These are phyloP conservation scores for Telmatochromis brichardi DNA, from an alignment of 2,113 vertebrate genomes.

Conservation along the genomic window DNA sequence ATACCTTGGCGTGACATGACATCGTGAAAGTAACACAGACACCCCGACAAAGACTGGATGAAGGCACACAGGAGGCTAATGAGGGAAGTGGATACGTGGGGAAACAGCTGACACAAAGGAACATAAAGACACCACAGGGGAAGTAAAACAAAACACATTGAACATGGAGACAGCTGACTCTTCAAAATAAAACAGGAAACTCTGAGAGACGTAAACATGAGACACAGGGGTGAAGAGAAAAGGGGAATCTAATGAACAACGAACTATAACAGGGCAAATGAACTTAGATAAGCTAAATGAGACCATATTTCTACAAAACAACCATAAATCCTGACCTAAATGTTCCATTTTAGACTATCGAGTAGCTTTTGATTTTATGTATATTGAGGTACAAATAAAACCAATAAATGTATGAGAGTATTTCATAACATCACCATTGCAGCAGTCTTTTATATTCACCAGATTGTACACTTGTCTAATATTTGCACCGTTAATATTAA, in stretches of 20 bases:
- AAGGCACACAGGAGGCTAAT: neutral
- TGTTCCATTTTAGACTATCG: neutral
- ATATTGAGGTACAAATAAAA: neutral
- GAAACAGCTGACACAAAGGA: neutral
- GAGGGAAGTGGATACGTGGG: neutral
- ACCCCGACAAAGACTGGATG: neutral
- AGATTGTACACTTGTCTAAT: neutral
- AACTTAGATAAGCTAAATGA: neutral
- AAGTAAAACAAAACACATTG: neutral
- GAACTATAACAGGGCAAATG: neutral
- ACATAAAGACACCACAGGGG: neutral
- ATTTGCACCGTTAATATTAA: neutral
- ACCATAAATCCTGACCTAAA: neutral
- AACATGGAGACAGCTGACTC: neutral
- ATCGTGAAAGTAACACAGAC: neutral
- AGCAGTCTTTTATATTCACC: neutral
- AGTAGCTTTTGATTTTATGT: neutral
- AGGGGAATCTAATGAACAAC: neutral
- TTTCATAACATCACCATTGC: neutral
- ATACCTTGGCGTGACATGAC: neutral
- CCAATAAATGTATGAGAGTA: neutral
- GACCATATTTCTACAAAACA: neutral
- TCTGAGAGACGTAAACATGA: rapidly evolving
- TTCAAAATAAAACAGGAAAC: neutral
- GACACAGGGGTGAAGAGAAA: neutral